Evolutionary conservation across 2,113 vertebrate species (phyloP).

Genomic region (Caretta caretta): DNA sequence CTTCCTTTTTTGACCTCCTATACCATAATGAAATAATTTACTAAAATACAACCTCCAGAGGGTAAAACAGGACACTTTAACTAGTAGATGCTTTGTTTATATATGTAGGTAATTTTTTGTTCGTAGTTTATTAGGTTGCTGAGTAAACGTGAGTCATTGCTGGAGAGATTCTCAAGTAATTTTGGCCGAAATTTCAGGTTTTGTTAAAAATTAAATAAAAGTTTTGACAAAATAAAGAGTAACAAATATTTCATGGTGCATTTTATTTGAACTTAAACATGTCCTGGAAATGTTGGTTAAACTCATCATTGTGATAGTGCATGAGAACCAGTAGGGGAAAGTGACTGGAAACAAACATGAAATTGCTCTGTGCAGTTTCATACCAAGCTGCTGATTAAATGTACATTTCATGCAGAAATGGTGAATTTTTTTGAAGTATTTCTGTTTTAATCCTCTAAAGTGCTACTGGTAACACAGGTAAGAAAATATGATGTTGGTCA

Average conservation of each 20-base stretch:
- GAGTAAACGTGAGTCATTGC: conserved; percentile 24
- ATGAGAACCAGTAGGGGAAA: neutral
- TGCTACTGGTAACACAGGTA: neutral
- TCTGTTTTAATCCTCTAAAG: neutral
- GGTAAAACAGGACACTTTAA: neutral
- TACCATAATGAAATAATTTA: neutral
- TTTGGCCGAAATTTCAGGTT: conserved; percentile 30
- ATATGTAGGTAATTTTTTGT: neutral
- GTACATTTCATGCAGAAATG: neutral
- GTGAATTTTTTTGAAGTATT: neutral
- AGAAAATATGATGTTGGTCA: neutral
- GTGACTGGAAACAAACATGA: neutral
- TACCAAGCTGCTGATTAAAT: neutral
- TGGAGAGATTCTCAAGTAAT: conserved; percentile 34
- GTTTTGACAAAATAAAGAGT: conserved; percentile 24
- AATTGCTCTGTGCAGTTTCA: neutral
- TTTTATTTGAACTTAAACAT: conserved; percentile 24
- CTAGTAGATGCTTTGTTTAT: neutral
- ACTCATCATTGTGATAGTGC: neutral
- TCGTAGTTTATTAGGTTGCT: neutral
- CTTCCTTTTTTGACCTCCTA: neutral
- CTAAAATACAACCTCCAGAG: neutral
- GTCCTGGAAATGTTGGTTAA: conserved; percentile 23
- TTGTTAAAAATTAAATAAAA: conserved; percentile 69
- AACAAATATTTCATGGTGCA: conserved; percentile 26